These are phyloP conservation scores for Lampropteryx suffumata DNA, from an alignment of 2,888 invertebrate genomes.

Conservation along the genomic window DNA sequence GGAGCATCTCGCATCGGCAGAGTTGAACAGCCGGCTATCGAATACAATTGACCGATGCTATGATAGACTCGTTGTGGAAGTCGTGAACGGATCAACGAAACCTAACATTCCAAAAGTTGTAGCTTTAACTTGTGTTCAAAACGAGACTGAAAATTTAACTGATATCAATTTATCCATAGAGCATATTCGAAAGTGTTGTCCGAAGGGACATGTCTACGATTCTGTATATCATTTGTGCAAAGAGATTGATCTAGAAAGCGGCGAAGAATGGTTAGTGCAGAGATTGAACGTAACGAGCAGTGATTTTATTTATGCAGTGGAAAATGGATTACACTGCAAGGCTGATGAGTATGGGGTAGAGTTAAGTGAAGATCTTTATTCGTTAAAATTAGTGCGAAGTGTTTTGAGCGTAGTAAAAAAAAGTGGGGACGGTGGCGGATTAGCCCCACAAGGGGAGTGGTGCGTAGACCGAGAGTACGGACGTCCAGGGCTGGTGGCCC, in stretches of 20 bases:
- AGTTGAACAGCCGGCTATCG: constrained; percentile 38
- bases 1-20: constrained; percentile 38
- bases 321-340: constrained; percentile 61
- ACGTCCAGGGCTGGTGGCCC: constrained; percentile 50
- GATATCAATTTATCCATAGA: constrained; percentile 45
- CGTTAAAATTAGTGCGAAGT: constrained; percentile 52
- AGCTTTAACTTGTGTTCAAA: constrained; percentile 54
- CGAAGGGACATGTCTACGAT: constrained; percentile 62
- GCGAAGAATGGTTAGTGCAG: constrained; percentile 50
- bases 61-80: constrained; percentile 60
- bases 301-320: constrained; percentile 58
- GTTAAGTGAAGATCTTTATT: constrained; percentile 52
- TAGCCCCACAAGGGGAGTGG: constrained; percentile 61
- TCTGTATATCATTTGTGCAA: constrained; percentile 57
- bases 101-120: constrained; percentile 60
- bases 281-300: constrained; percentile 41
- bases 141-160: constrained; percentile 39
- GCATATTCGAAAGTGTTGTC: constrained; percentile 70
- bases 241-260: constrained; percentile 35
- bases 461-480: constrained; percentile 63
- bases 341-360: constrained; percentile 60
- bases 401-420: constrained; percentile 46
- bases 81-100: constrained; percentile 52
- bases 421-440: constrained; percentile 37
- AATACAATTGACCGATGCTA: constrained; percentile 49